These are phyloP conservation scores for Ecdyonurus torrentis DNA, from an alignment of 2,888 invertebrate species.

Conservation along the genomic window DNA sequence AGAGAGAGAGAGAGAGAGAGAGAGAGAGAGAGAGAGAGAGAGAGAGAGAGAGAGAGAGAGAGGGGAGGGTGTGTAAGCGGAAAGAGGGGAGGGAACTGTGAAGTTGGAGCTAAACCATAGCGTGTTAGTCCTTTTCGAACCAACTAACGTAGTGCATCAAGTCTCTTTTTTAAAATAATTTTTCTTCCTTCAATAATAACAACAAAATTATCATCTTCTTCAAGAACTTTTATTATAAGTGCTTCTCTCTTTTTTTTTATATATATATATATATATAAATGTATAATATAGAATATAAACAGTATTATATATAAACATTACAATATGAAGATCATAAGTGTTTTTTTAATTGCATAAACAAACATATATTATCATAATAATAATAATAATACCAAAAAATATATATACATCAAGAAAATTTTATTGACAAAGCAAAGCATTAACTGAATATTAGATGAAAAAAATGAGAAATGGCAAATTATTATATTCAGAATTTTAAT, in stretches of 20 bases:
- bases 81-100: background rate
- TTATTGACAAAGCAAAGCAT: too few species aligned
- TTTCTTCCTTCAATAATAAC: too few species aligned
- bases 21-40: conserved; percentile 6
- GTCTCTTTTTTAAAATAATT: too few species aligned
- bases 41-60: conserved; percentile 6
- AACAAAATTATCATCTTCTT: background rate
- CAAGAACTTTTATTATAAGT: too few species aligned
- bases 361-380: too few species aligned
- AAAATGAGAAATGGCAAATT: background rate
- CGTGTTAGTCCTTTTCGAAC: background rate
- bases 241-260: too few species aligned
- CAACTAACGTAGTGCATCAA: background rate
- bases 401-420: too few species aligned
- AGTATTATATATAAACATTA: background rate
- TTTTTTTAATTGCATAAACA: background rate
- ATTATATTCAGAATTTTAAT: background rate
- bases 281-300: background rate
- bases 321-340: background rate
- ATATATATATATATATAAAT: background rate
- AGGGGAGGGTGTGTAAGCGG: background rate
- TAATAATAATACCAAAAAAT: too few species aligned
- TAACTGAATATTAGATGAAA: too few species aligned
- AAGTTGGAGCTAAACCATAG: background rate
- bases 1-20: conserved; percentile 5